These are phyloP conservation scores for Asbolus verrucosus DNA, from an alignment of 1,140 invertebrate species.

Conservation along the genomic window DNA sequence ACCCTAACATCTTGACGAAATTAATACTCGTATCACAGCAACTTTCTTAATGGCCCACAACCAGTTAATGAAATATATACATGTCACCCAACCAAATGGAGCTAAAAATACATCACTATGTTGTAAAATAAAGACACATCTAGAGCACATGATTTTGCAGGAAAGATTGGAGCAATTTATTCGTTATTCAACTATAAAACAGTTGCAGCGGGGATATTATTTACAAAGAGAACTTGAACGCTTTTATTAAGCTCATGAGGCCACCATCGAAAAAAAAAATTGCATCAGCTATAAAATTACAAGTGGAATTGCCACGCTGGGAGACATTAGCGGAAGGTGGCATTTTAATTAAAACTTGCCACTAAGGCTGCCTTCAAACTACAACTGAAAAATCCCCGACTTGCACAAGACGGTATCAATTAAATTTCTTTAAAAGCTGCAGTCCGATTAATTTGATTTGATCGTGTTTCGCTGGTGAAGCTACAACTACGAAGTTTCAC, in stretches of 20 bases:
- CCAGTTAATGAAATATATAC: constrained; percentile 35
- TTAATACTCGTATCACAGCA: constrained; percentile 25
- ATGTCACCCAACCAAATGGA: constrained; percentile 21
- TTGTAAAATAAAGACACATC: no score
- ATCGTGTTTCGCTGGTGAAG: no score
- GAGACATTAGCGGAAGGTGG: background rate
- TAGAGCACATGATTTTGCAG: no score
- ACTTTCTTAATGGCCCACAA: constrained; percentile 34
- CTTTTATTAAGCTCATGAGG: background rate
- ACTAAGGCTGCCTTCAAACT: no score
- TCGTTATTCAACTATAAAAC: no score
- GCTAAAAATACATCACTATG: constrained; percentile 13
- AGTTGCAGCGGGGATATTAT: background rate
- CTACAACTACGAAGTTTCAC: no score
- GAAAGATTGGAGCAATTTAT: no score
- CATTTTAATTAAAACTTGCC: constrained; percentile 9
- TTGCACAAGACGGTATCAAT: background rate
- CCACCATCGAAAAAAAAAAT: background rate
- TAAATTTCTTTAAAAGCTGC: no score
- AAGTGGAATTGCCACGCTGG: background rate
- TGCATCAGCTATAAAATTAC: background rate
- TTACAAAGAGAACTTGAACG: background rate
- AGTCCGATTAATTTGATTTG: no score
- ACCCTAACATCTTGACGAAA: constrained; percentile 26
- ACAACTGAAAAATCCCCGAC: background rate